phyloP scores from a whole-genome alignment of 2,797 vertebrate genomes.

The Babyrousa celebensis region DNA sequence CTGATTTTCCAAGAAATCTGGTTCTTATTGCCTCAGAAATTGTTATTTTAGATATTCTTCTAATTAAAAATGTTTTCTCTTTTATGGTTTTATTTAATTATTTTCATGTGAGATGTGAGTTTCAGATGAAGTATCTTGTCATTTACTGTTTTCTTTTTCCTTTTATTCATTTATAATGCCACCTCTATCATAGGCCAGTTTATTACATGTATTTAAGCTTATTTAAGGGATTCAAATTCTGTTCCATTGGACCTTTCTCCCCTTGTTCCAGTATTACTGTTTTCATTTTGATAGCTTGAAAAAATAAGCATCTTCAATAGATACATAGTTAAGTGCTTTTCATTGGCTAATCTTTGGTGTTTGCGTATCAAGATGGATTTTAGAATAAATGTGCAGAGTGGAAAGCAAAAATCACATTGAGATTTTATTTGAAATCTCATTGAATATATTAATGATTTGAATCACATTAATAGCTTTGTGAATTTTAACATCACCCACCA shows the following conservation, averaged over 20 bases:
- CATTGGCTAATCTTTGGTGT: background rate
- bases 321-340: background rate
- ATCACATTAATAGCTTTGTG: background rate
- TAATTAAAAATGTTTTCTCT: background rate
- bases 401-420: background rate
- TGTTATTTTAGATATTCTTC: background rate
- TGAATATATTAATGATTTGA: background rate
- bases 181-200: background rate
- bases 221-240: background rate
- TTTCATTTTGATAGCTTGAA: constrained; percentile 14
- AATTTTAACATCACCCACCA: background rate
- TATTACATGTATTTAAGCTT: background rate
- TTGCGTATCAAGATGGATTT: background rate
- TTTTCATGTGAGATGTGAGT: background rate
- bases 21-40: background rate
- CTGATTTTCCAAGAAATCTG: background rate
- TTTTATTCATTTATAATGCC: background rate
- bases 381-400: background rate
- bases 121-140: background rate
- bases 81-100: background rate
- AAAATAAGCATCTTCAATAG: background rate
- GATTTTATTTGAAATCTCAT: constrained; percentile 46
- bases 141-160: constrained; percentile 1
- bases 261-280: background rate
- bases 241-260: background rate